Base-by-base conservation (phyloP, 2,797 vertebrate species). In the Atherinosoma microstoma region DNA sequence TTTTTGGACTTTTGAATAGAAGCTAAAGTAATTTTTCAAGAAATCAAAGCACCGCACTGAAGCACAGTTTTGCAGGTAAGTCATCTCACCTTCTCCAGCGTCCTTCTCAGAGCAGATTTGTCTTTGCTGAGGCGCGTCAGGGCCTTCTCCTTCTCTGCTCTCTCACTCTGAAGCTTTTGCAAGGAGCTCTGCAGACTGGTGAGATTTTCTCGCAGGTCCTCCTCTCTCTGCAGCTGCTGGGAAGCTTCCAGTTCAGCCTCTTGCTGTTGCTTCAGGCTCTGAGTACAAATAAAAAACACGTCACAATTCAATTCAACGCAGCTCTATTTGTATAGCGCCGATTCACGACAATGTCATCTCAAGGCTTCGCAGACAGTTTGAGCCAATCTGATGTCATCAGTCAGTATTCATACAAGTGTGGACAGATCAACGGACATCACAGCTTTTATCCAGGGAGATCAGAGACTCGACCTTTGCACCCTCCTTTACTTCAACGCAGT, bases 1-100 rank as follows among this genome's bases (percentile, higher is more conserved):
- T 71, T 58, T 20, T 0, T 0, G 3, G 18, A 27, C 57, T 38
- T 67, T 40, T 0, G 0, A 45, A 58, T n/a, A 16, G 57, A 42
- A 57, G 27, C 15, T 22, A 24, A n/a, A 10, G 6, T 51, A 6
- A 56, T 59, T 59, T 22, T 29, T 22, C 9, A 22, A 49, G 15
- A 47, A 7, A 8, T 22, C 47, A 49, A 53, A 27, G 4, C 12
- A 24, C 10, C 56, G n/a, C 34, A 27, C 63, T 11, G 49, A 1
- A 40, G 29, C 57, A 10, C 0, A 36, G 11, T 66, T 42, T 22
- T 70, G 34, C 38, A 60, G 61, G 65, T 6, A 16, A 64, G 27
- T 54, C 22, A 49, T 58, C 83, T 82, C 75, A 96, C 95, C 94
- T 95, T 95, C 79, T 94, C 93, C 73, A 96, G 85, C 0, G 90